Evolutionary conservation across 2,113 vertebrate genomes (phyloP).

Genomic region (Podiceps cristatus): DNA sequence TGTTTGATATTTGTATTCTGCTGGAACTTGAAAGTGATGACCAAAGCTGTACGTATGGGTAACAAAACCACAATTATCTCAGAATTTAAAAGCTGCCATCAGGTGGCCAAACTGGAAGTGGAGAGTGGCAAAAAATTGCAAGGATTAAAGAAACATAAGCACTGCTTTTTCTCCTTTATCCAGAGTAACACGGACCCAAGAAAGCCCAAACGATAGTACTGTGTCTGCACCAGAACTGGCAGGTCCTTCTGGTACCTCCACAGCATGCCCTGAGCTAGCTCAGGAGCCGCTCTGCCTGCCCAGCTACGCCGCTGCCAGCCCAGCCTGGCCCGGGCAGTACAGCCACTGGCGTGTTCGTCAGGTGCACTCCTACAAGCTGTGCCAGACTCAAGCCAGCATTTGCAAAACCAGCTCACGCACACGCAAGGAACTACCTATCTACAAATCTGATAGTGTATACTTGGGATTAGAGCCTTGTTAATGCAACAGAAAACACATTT

Average conservation of each 20-base stretch:
- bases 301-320: not conserved
- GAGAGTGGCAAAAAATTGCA: not conserved
- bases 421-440: not conserved
- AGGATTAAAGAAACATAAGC: not conserved
- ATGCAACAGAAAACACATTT: not conserved
- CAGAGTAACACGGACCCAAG: not conserved
- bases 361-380: not conserved
- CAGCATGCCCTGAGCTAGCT: fast-evolving
- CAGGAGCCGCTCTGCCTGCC: fast-evolving
- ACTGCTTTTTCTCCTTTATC: not conserved
- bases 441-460: not conserved
- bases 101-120: not conserved
- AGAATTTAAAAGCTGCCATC: not conserved
- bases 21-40: not conserved
- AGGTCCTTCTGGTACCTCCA: no score
- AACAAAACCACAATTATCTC: not conserved
- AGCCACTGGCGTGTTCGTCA: not conserved
- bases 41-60: not conserved
- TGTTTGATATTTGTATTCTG: not conserved
- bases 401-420: not conserved
- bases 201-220: not conserved
- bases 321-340: not conserved
- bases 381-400: not conserved
- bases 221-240: not conserved
- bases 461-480: not conserved